These are phyloP conservation scores for Athene cunicularia DNA, from an alignment of 2,113 vertebrate species.

Conservation along the genomic window DNA sequence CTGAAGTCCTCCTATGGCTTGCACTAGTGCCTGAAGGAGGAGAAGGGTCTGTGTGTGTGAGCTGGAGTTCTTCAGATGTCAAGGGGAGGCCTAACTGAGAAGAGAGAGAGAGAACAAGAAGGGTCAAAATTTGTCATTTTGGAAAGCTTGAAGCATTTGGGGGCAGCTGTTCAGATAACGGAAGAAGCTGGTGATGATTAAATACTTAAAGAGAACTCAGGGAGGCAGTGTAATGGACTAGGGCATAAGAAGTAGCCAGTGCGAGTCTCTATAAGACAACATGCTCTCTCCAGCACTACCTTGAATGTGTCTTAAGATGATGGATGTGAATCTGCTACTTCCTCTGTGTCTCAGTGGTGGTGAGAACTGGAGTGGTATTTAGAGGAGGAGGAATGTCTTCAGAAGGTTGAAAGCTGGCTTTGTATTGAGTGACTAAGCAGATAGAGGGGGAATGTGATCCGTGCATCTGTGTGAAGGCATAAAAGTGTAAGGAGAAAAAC, in stretches of 20 bases:
- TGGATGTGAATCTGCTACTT: background rate
- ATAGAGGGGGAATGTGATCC: background rate
- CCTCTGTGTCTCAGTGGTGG: background rate
- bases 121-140: background rate
- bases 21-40: background rate
- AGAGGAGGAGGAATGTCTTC: background rate
- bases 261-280: accelerated
- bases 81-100: background rate
- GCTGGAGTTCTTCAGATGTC: background rate
- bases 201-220: background rate
- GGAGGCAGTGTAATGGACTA: background rate
- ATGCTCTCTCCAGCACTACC: background rate
- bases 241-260: background rate
- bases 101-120: background rate
- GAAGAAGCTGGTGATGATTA: background rate
- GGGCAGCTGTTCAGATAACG: background rate
- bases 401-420: background rate
- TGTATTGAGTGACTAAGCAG: background rate
- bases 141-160: background rate
- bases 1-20: background rate
- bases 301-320: background rate
- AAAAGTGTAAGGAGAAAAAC: background rate
- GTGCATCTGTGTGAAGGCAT: background rate
- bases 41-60: background rate
- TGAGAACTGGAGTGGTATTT: background rate